phyloP scores from a whole-genome alignment of 2,888 invertebrate genomes.

The Anorthoa munda region DNA sequence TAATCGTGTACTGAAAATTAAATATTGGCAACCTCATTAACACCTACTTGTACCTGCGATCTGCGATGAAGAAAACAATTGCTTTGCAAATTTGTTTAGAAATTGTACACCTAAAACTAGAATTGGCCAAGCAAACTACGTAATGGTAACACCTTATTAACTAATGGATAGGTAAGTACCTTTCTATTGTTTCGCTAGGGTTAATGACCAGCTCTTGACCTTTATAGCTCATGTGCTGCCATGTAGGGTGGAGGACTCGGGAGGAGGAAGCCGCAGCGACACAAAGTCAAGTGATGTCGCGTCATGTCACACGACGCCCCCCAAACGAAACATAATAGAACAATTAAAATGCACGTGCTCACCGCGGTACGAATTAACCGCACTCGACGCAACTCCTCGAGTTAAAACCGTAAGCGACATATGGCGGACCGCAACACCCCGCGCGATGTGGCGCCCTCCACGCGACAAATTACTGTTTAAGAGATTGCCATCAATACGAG shows the following conservation, averaged over 20 bases:
- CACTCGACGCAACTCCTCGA: slow-evolving; percentile 54
- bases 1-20: neutral
- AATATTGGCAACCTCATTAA: slow-evolving; percentile 4
- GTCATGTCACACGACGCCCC: slow-evolving; percentile 48
- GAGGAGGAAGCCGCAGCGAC: slow-evolving; percentile 53
- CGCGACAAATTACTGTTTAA: slow-evolving; percentile 87
- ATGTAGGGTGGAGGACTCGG: slow-evolving; percentile 7
- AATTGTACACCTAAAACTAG: slow-evolving; percentile 2
- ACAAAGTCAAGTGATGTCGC: slow-evolving; percentile 50
- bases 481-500: slow-evolving; percentile 86
- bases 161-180: neutral
- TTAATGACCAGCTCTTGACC: slow-evolving; percentile 59
- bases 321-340: slow-evolving; percentile 74
- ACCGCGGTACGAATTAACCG: slow-evolving; percentile 60
- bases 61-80: slow-evolving; percentile 9
- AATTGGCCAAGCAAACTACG: slow-evolving; percentile 12
- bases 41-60: neutral
- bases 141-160: slow-evolving; percentile 18
- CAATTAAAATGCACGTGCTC: slow-evolving; percentile 80
- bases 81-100: slow-evolving; percentile 17
- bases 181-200: slow-evolving; percentile 44
- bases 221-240: slow-evolving; percentile 44
- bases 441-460: slow-evolving; percentile 58
- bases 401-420: slow-evolving; percentile 75
- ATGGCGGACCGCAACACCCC: slow-evolving; percentile 75